A percentile compares a stretch with the other conserved stretches of the same genome.
These are phyloP conservation scores for Pherbina coryleti DNA, from an alignment of 2,888 invertebrate species.

Conservation along the genomic window DNA sequence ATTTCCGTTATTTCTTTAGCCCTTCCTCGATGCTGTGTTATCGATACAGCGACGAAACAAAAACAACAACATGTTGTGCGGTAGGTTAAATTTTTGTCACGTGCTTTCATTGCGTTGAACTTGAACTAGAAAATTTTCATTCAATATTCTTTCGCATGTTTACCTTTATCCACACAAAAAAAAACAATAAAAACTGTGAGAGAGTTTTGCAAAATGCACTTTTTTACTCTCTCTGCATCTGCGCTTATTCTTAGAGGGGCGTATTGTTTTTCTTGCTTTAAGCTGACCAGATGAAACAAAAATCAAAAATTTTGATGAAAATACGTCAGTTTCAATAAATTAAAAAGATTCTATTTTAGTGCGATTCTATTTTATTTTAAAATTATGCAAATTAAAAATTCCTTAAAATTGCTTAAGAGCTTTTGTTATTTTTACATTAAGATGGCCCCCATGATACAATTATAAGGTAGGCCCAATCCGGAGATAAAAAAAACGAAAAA, in stretches of 20 bases:
- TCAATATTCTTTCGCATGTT: constrained; percentile 13
- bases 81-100: constrained; percentile 22
- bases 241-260: constrained; percentile 1
- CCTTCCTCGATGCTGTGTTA: background rate
- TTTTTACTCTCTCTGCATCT: constrained; percentile 30
- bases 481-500: too few species aligned
- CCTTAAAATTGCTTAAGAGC: too few species aligned
- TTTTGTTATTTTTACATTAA: too few species aligned
- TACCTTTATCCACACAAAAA: background rate
- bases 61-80: background rate
- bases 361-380: too few species aligned
- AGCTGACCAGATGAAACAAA: constrained; percentile 25
- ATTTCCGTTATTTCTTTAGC: background rate
- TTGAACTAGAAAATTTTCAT: constrained; percentile 37
- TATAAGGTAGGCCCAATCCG: too few species aligned
- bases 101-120: constrained; percentile 33
- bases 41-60: background rate
- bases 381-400: too few species aligned
- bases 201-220: background rate
- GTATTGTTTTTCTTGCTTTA: background rate
- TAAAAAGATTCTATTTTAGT: too few species aligned
- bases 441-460: too few species aligned
- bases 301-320: background rate
- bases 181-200: background rate
- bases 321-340: background rate